Evolutionary conservation across 1,140 invertebrate species (phyloP), one percentile per base, ranked within the genome.

Genomic region (Drosophila eugracilis): DNA sequence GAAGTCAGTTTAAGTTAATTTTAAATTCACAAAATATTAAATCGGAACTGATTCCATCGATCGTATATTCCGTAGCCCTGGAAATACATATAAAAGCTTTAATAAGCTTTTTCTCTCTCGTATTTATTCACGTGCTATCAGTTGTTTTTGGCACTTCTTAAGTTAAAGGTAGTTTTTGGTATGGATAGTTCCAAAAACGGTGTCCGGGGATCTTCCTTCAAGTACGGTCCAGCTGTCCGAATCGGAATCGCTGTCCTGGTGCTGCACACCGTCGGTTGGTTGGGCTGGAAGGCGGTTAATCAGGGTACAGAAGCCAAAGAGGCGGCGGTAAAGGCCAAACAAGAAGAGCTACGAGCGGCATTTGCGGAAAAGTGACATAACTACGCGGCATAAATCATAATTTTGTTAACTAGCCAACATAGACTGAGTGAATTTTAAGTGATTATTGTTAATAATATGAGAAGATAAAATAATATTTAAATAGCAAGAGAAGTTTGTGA

Each of bases 161-260:
- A 32, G 59, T 15, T 28, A n/a, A 21, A 10, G 10, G 22, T 12
- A 12, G 15, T n/a, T 41, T 66, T 26, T 52, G 22, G 28, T 21
- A 85, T 85, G 80, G 67, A 74, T 22, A 54, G 14, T 5, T 36
- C 30, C 21, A 86, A 63, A 24, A 57, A 41, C 34, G 52, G 45
- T 53, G 63, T 10, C 19, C 48, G 19, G n/a, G 47, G 41, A 50
- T 7, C 30, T 15, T 9, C 53, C 21, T 57, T 74, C 9, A 57
- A 75, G 1, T 49, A 58, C 19, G 76, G 36, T 12, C 81, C 81
- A 3, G 67, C 78, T 52, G 44, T 81, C 14, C 77, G 81, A 7
- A 85, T 85, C 14, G 81, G 81, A 14, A 53, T 74, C 6, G 81
- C 85, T 12, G 83, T 85, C 14, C 24, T 85, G 32, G 63, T 86